These are phyloP conservation scores for Centropyge bicolor DNA, from an alignment of 2,797 vertebrate genomes.

Conservation along the genomic window DNA sequence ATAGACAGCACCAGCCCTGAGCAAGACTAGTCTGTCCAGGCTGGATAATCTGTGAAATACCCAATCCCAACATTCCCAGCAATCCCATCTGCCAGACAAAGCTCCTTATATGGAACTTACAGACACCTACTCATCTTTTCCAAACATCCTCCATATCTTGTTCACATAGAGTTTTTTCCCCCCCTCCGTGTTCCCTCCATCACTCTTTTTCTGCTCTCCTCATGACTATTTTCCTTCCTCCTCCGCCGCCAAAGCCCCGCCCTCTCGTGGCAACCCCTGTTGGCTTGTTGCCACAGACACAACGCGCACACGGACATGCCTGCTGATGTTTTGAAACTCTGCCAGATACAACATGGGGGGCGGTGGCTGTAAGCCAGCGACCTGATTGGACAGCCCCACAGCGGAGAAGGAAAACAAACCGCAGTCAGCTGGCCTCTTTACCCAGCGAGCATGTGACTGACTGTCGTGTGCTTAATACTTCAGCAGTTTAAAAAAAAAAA, in stretches of 20 bases:
- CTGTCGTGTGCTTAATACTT: constrained; percentile 41
- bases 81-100: constrained; percentile 64
- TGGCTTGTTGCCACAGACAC: constrained; percentile 74
- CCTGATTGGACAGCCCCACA: constrained; percentile 70
- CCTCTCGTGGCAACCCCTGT: constrained; percentile 58
- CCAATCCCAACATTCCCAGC: constrained; percentile 57
- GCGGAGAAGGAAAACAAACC: constrained; percentile 78
- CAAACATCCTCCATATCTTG: constrained; percentile 10
- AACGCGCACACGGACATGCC: constrained; percentile 65
- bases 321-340: constrained; percentile 80
- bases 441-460: constrained; percentile 65
- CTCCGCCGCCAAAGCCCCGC: constrained; percentile 29
- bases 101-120: constrained; percentile 40
- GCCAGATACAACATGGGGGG: constrained; percentile 76
- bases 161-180: constrained; percentile 23
- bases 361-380: constrained; percentile 64
- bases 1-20: constrained; percentile 30
- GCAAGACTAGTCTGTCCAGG: constrained; percentile 45
- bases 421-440: constrained; percentile 78
- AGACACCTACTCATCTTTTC: constrained; percentile 48
- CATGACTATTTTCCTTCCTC: constrained; percentile 23
- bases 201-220: constrained; percentile 11
- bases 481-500: constrained; percentile 24
- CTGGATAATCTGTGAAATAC: constrained; percentile 62
- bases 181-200: constrained; percentile 22